Evolutionary conservation across 2,888 invertebrate species (phyloP).

Genomic region (Cephus runcator): DNA sequence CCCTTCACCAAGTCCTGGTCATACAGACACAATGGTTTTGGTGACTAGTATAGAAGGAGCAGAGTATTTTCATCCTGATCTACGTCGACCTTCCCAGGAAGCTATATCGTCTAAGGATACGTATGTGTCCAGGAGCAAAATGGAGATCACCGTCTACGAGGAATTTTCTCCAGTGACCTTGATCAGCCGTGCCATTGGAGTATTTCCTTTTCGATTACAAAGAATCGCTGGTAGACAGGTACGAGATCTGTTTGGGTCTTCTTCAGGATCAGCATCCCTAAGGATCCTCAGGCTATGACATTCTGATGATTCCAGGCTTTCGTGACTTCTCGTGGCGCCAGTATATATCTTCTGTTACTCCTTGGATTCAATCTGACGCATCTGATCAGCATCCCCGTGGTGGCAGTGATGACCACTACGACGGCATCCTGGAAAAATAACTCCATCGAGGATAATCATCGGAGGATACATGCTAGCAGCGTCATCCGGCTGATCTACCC

Average conservation of each 20-base stretch:
- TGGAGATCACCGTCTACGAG: slow-evolving; percentile 3
- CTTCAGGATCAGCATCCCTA: not conserved
- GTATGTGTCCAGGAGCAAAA: not conserved
- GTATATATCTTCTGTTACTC: slow-evolving; percentile 11
- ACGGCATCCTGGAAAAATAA: not conserved
- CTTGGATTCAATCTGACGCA: slow-evolving; percentile 6
- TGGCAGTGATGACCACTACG: slow-evolving; percentile 1
- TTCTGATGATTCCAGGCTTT: slow-evolving; percentile 5
- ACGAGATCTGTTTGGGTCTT: not conserved
- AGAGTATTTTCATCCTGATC: not conserved
- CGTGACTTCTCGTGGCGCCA: slow-evolving; percentile 1
- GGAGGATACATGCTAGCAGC: not conserved
- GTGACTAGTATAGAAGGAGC: not conserved
- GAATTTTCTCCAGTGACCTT: slow-evolving; percentile 12
- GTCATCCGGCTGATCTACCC: slow-evolving; percentile 8
- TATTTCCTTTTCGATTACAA: slow-evolving; percentile 11
- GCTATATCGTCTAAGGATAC: not conserved
- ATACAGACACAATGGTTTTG: not conserved
- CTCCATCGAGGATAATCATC: not conserved
- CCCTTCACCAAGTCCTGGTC: not conserved
- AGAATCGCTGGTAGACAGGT: slow-evolving; percentile 7
- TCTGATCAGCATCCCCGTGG: slow-evolving; percentile 10
- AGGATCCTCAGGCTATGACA: not conserved
- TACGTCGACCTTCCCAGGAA: not conserved
- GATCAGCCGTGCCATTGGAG: slow-evolving; percentile 10